A percentile compares a stretch with the other conserved stretches of the same genome.
These are phyloP conservation scores for Drosophila nr. perissopoda DNA, from an alignment of 2,888 invertebrate species.

Conservation along the genomic window DNA sequence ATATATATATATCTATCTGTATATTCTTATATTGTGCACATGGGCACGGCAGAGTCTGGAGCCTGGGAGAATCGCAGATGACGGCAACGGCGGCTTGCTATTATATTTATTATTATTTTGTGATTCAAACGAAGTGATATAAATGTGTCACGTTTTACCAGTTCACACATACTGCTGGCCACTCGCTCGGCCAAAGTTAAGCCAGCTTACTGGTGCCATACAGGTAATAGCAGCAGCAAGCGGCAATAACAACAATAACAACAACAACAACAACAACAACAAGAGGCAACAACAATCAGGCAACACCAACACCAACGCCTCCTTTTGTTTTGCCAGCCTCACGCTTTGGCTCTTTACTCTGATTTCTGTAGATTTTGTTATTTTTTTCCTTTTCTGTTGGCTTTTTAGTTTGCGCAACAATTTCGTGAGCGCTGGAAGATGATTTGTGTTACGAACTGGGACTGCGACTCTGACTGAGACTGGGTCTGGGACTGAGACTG, in stretches of 20 bases:
- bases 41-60: constrained; percentile 67
- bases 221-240: constrained; percentile 64
- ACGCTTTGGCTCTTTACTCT: constrained; percentile 80
- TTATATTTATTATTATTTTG: constrained; percentile 82
- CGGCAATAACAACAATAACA: constrained; percentile 40
- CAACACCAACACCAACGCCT: constrained; percentile 81
- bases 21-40: constrained; percentile 50
- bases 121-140: constrained; percentile 84
- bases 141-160: constrained; percentile 85
- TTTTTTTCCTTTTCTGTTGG: constrained; percentile 38
- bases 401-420: constrained; percentile 81
- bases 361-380: constrained; percentile 56
- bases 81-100: constrained; percentile 64
- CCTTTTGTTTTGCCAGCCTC: constrained; percentile 80
- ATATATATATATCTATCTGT: constrained; percentile 24
- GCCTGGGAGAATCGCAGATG: constrained; percentile 57
- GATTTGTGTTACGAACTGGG: constrained; percentile 80
- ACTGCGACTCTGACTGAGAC: constrained; percentile 47
- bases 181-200: constrained; percentile 44
- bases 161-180: constrained; percentile 84
- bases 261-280: constrained; percentile 36
- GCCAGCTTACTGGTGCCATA: constrained; percentile 55
- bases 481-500: constrained; percentile 3
- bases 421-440: constrained; percentile 84
- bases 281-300: constrained; percentile 67